Percentiles rank a stretch among this genome's conserved stretches.
Conservation (phyloP, 1,140 invertebrate genomes). For the Drosophila azteca region DNA sequence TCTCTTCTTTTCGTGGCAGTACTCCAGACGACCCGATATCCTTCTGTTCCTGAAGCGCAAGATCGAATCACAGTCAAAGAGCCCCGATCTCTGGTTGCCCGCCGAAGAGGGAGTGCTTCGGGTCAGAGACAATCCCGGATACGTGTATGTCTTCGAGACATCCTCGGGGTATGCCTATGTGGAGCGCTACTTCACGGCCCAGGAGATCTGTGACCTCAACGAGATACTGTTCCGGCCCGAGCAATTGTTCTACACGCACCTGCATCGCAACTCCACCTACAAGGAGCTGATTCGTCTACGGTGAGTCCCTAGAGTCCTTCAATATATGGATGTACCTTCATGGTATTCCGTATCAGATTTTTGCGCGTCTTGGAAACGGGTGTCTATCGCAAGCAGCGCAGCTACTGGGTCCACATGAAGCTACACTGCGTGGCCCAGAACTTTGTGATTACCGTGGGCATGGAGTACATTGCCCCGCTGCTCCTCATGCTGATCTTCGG, state of each 20-base stretch:
- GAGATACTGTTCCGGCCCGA: constrained; percentile 70
- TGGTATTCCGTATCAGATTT: constrained; percentile 29
- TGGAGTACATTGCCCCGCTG: constrained; percentile 79
- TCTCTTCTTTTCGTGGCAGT: constrained; percentile 26
- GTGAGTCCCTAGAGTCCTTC: constrained; percentile 3
- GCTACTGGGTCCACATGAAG: constrained; percentile 61
- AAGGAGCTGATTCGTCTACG: constrained; percentile 65
- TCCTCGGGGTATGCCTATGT: constrained; percentile 67
- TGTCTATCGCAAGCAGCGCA: constrained; percentile 65
- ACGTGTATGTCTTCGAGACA: constrained; percentile 66
- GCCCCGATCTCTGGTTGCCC: constrained; percentile 66
- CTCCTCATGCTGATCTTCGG: constrained; percentile 70
- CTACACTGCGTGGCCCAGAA: constrained; percentile 72
- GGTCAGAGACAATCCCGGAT: constrained; percentile 72
- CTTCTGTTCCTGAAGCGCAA: constrained; percentile 62
- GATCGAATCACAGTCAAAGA: constrained; percentile 48
- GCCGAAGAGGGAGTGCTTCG: constrained; percentile 60
- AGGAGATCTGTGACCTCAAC: constrained; percentile 78
- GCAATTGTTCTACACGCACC: constrained; percentile 52
- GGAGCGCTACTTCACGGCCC: constrained; percentile 59
- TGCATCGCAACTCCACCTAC: constrained; percentile 74
- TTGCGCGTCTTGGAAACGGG: constrained; percentile 70
- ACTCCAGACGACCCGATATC: constrained; percentile 57
- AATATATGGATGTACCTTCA: background rate
- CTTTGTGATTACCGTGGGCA: constrained; percentile 72